Evolutionary conservation across 1,140 invertebrate genomes (phyloP).

Genomic region (Drosophila busckii): DNA sequence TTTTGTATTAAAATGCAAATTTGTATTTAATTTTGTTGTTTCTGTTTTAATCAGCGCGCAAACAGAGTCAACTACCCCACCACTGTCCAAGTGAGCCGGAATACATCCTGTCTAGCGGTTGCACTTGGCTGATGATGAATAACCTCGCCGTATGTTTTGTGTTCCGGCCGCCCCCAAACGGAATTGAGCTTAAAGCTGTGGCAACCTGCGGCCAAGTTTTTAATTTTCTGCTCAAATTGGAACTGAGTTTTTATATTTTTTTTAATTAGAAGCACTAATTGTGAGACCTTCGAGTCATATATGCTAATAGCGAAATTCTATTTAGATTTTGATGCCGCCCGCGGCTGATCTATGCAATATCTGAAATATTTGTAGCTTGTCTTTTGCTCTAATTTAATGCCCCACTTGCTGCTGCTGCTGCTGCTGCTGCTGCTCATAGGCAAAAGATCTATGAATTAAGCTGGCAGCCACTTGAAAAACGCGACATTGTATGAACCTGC

Average conservation of each 20-base stretch:
- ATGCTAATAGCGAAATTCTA: too few species aligned
- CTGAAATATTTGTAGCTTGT: too few species aligned
- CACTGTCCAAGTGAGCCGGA: slow-evolving; percentile 1
- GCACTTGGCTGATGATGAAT: slow-evolving; percentile 69
- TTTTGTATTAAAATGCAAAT: slow-evolving; percentile 76
- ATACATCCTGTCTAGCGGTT: slow-evolving; percentile 46
- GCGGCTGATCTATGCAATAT: too few species aligned
- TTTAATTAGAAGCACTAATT: slow-evolving; percentile 27
- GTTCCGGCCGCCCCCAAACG: background rate
- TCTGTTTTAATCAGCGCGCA: slow-evolving; percentile 62
- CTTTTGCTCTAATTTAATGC: too few species aligned
- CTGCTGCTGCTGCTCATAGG: background rate
- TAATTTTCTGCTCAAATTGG: slow-evolving; percentile 27
- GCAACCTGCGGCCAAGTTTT: slow-evolving; percentile 31
- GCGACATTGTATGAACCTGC: slow-evolving; percentile 38
- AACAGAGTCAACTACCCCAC: slow-evolving; percentile 17
- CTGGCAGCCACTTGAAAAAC: slow-evolving; percentile 47
- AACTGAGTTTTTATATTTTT: slow-evolving; percentile 23
- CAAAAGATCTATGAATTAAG: slow-evolving; percentile 29
- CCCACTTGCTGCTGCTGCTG: too few species aligned
- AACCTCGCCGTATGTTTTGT: slow-evolving; percentile 52
- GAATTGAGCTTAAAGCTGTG: background rate
- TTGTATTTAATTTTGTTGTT: slow-evolving; percentile 74
- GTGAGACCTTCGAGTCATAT: too few species aligned
- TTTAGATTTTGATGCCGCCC: too few species aligned